Base-by-base conservation (phyloP, 2,113 vertebrate species). In the Poeciliopsis turrubarensis region DNA sequence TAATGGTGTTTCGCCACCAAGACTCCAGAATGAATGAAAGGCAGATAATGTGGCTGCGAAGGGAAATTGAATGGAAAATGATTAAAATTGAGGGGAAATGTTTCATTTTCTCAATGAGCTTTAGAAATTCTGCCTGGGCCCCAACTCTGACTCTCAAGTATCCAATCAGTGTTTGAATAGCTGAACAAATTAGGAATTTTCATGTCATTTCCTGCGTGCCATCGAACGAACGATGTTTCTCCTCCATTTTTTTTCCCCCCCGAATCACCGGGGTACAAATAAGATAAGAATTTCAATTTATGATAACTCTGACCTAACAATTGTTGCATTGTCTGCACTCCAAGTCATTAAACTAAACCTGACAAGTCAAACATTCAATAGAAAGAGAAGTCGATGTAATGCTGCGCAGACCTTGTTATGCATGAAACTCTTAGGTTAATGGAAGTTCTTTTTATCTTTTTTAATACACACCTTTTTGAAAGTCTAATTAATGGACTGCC, bases 101-200 rank as follows among this genome's bases (percentile, higher is more conserved):
- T 87, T 91, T 85, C 73, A 91, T 87, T 91, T 90, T 82, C 84
- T 88, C 72, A 79, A 78, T 78, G 77, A 82, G 83, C 82, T 91
- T 86, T 71, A 86, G 83, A 89, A 90, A 77, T 69, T 82, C 73
- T 80, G 67, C 73, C 73, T 75, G 79, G 81, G 70, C 77, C 14
- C 60, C 67, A 67, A 82, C 68, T 83, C 31, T 1, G 78, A 80
- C 83, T 87, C 81, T 78, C 72, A 84, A 72, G 76, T 37, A 17
- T 78, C 81, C 86, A 86, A 89, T 89, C 88, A 87, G 70, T 81
- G 75, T 86, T 73, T 91, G 88, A 93, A 92, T 90, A 86, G 84
- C 78, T 30, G 72, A 85, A 73, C 60, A 92, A 91, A 90, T 92
- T 80, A 89, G 68, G 65, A 66, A 72, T 85, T 87, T 89, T 87